Conservation (phyloP, 2,113 vertebrate species). For the Cacatua alba region DNA sequence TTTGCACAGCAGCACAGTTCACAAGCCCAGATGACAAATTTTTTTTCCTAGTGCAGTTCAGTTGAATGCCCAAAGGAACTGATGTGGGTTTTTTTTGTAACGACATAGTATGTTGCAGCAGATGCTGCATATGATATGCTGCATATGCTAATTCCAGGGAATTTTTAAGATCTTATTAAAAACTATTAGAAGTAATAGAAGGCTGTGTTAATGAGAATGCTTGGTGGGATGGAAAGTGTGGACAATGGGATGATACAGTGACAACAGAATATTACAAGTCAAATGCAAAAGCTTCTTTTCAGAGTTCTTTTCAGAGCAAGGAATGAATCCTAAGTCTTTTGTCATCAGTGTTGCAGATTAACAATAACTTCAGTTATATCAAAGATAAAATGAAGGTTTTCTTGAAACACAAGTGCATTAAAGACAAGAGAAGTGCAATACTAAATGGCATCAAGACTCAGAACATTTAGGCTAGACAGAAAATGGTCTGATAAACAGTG, state of each 20-base stretch:
- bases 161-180: constrained; percentile 46
- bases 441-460: constrained; percentile 25
- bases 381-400: constrained; percentile 32
- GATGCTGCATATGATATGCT: constrained; percentile 8
- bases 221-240: not conserved
- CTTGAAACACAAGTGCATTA: constrained; percentile 70
- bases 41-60: constrained; percentile 14
- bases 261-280: not conserved
- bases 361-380: not conserved
- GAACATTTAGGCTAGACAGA: not conserved
- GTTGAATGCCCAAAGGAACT: constrained; percentile 56
- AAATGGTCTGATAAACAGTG: not conserved
- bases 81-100: constrained; percentile 2
- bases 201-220: not conserved
- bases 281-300: not conserved
- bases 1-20: constrained; percentile 29
- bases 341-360: constrained; percentile 27
- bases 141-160: constrained; percentile 58
- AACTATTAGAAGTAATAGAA: not conserved
- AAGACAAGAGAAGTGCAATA: constrained; percentile 65
- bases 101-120: not conserved
- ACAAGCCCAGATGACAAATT: constrained; percentile 7
- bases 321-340: constrained; percentile 6
- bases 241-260: not conserved
- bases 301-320: not conserved